Percentiles rank a stretch among this genome's conserved stretches.
phyloP scores from a whole-genome alignment of 2,888 invertebrate species.

The Heliconius charithonia region DNA sequence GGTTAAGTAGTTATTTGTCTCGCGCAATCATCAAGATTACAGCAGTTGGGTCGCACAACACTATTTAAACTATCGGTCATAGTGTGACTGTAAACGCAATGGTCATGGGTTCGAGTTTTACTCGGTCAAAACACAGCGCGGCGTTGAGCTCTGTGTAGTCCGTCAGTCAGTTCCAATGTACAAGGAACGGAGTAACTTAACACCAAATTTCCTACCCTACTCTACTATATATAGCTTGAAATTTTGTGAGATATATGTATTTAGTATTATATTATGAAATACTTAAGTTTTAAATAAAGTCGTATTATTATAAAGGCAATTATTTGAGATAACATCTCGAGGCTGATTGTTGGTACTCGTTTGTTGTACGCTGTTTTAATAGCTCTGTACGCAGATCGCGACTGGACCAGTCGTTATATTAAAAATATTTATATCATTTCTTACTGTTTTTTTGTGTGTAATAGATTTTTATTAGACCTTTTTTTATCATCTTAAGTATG shows the following conservation, averaged over 20 bases:
- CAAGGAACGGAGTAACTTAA: too few relatives aligned
- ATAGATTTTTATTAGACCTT: neutral
- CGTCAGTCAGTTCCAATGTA: too few relatives aligned
- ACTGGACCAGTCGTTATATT: neutral
- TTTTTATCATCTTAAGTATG: neutral
- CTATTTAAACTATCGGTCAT: too few relatives aligned
- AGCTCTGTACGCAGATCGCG: neutral
- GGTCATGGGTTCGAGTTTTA: too few relatives aligned
- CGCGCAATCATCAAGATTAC: too few relatives aligned
- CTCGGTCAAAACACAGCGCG: neutral
- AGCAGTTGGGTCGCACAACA: too few relatives aligned
- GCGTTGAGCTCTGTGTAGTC: neutral
- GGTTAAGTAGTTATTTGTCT: too few relatives aligned
- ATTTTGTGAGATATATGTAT: neutral
- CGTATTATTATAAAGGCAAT: conserved; percentile 7
- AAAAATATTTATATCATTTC: neutral
- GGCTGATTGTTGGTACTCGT: neutral
- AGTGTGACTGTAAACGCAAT: too few relatives aligned
- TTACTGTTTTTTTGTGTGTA: neutral
- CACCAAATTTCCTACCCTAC: too few relatives aligned
- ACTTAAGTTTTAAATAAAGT: neutral
- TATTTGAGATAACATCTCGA: neutral
- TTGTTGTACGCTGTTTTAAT: neutral
- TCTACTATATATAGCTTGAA: too few relatives aligned
- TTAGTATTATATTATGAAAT: neutral